A percentile compares a stretch with the other conserved stretches of the same genome.
Evolutionary conservation across 2,113 vertebrate genomes (phyloP).

Genomic region (Brachyhypopomus occidentalis): DNA sequence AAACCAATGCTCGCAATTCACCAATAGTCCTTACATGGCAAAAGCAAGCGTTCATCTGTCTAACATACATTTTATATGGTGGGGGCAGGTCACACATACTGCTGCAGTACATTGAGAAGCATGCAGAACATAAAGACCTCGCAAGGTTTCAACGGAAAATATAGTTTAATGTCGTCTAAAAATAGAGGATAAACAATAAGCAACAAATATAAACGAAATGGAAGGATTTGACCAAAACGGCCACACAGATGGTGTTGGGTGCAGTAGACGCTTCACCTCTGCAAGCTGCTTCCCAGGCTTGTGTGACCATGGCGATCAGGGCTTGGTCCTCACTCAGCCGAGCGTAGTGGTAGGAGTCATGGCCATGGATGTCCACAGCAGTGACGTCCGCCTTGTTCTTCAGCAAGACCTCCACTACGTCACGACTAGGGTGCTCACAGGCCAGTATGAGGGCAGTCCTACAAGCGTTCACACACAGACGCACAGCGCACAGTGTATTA

Average conservation of each 20-base stretch:
- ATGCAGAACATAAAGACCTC: too few species aligned
- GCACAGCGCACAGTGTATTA: neutral
- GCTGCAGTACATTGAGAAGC: too few species aligned
- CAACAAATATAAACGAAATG: too few species aligned
- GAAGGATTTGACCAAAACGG: too few species aligned
- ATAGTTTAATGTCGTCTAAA: too few species aligned
- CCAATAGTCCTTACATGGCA: too few species aligned
- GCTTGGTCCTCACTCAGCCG: conserved; percentile 80
- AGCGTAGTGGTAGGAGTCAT: conserved; percentile 81
- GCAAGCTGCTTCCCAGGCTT: conserved; percentile 69
- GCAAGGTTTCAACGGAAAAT: too few species aligned
- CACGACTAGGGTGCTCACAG: conserved; percentile 80
- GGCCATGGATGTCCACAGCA: conserved; percentile 75
- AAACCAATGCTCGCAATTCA: too few species aligned
- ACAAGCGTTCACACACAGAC: neutral
- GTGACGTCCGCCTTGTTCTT: conserved; percentile 75
- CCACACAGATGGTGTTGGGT: neutral
- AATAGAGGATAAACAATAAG: too few species aligned
- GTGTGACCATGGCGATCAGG: conserved; percentile 75
- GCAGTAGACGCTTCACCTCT: conserved; percentile 67
- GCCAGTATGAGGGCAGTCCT: conserved; percentile 85
- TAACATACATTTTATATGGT: too few species aligned
- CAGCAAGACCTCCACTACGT: conserved; percentile 80
- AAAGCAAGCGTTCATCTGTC: too few species aligned
- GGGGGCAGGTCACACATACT: too few species aligned